Evolutionary conservation across 2,797 vertebrate genomes (phyloP).

Genomic region (Todus mexicanus): DNA sequence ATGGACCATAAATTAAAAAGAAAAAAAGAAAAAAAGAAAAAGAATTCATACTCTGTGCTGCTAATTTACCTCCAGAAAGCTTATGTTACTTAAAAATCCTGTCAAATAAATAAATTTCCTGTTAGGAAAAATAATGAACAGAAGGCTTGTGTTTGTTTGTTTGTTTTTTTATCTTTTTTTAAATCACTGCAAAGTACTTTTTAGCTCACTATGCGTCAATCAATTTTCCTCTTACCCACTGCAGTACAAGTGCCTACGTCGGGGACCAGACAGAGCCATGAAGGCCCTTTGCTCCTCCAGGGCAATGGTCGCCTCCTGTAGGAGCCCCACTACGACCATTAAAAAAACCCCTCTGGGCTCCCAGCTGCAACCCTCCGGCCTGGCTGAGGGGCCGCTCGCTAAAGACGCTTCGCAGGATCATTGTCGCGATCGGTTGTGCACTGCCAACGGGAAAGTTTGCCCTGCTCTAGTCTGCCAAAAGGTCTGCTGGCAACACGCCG

Average conservation of each 20-base stretch:
- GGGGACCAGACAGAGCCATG: slow-evolving; percentile 57
- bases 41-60: slow-evolving; percentile 79
- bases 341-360: not conserved
- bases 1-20: slow-evolving; percentile 91
- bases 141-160: slow-evolving; percentile 61
- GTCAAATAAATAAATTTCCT: slow-evolving; percentile 86
- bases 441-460: slow-evolving; percentile 58
- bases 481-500: slow-evolving; percentile 62
- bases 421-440: slow-evolving; percentile 45
- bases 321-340: slow-evolving; percentile 42
- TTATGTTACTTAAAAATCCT: slow-evolving; percentile 76
- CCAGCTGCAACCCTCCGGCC: slow-evolving; percentile 64
- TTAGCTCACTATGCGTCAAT: slow-evolving; percentile 82
- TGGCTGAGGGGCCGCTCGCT: slow-evolving; percentile 51
- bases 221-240: slow-evolving; percentile 70
- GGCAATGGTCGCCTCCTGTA: slow-evolving; percentile 65
- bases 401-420: slow-evolving; percentile 61
- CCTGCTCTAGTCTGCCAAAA: slow-evolving; percentile 68
- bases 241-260: slow-evolving; percentile 79
- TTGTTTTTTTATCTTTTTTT: not conserved
- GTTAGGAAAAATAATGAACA: slow-evolving; percentile 74
- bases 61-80: slow-evolving; percentile 80
- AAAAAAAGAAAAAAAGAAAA: slow-evolving; percentile 58
- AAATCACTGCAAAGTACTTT: slow-evolving; percentile 80
- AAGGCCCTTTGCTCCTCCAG: slow-evolving; percentile 56